These are phyloP conservation scores for Polyergus mexicanus DNA, from an alignment of 1,140 invertebrate species.

Conservation along the genomic window DNA sequence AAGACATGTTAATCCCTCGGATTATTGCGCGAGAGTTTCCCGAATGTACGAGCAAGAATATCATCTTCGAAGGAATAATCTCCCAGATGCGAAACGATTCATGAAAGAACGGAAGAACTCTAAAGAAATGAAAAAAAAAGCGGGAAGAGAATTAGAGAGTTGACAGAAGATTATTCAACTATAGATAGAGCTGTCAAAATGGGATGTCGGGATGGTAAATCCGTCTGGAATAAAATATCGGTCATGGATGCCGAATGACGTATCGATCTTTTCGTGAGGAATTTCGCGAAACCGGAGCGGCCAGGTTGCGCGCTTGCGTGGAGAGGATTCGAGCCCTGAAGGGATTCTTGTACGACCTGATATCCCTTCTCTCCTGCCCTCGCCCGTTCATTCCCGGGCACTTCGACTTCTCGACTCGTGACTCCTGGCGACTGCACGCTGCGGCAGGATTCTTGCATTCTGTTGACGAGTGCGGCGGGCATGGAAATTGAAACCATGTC, in stretches of 20 bases:
- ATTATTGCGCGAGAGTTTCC: constrained; percentile 4
- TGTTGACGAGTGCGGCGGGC: constrained; percentile 26
- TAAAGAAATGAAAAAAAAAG: neutral
- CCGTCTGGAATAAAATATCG: neutral
- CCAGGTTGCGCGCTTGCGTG: neutral
- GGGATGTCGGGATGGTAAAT: neutral
- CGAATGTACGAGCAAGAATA: neutral
- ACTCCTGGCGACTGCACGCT: constrained; percentile 61
- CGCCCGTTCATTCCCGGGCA: constrained; percentile 5
- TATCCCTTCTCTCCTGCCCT: neutral
- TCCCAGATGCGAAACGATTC: neutral
- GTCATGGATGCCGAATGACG: neutral
- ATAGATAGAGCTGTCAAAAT: neutral
- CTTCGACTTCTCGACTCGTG: constrained; percentile 25
- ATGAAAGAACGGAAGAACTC: neutral
- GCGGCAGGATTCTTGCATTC: constrained; percentile 78
- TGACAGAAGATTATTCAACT: neutral
- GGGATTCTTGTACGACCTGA: constrained; percentile 26
- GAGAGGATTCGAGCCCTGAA: constrained; percentile 22
- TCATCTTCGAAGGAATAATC: neutral
- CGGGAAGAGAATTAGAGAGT: no score
- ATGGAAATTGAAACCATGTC: constrained; percentile 73
- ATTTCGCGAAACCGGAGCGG: neutral
- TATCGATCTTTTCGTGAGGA: neutral
- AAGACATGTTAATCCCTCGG: constrained; percentile 4